Evolutionary conservation across 2,888 invertebrate species (phyloP).

Genomic region (Elgonia sp.): DNA sequence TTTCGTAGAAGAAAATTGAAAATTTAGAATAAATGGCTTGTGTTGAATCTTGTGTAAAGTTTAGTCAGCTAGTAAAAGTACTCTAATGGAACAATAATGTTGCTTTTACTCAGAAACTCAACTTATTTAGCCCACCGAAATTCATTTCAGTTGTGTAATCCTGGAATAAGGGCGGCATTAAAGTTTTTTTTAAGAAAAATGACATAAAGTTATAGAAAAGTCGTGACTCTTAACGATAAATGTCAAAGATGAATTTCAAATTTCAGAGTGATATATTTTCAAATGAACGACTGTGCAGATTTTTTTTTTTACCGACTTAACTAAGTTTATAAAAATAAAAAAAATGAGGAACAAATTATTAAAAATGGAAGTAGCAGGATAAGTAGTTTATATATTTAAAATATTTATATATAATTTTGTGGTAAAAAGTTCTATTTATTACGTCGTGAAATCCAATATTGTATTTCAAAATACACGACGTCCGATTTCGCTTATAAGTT

Average conservation of each 20-base stretch:
- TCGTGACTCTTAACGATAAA: slow-evolving; percentile 1
- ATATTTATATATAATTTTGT: too few species aligned
- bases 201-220: slow-evolving; percentile 12
- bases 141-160: slow-evolving; percentile 48
- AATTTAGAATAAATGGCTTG: slow-evolving; percentile 8
- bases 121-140: slow-evolving; percentile 50
- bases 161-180: slow-evolving; percentile 40
- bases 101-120: slow-evolving; percentile 44
- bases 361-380: too few species aligned
- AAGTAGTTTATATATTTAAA: too few species aligned
- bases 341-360: neutral
- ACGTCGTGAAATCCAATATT: neutral
- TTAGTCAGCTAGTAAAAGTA: slow-evolving; percentile 30
- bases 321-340: neutral
- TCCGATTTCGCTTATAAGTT: slow-evolving; percentile 15
- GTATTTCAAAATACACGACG: neutral
- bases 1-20: too few species aligned
- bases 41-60: slow-evolving; percentile 18
- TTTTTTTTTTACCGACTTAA: neutral
- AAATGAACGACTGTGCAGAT: neutral
- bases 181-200: slow-evolving; percentile 45
- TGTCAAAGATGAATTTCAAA: slow-evolving; percentile 42
- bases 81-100: slow-evolving; percentile 56
- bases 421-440: neutral
- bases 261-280: neutral